Base-by-base conservation (phyloP, 2,888 invertebrate species). In the Eupithecia subfuscata region DNA sequence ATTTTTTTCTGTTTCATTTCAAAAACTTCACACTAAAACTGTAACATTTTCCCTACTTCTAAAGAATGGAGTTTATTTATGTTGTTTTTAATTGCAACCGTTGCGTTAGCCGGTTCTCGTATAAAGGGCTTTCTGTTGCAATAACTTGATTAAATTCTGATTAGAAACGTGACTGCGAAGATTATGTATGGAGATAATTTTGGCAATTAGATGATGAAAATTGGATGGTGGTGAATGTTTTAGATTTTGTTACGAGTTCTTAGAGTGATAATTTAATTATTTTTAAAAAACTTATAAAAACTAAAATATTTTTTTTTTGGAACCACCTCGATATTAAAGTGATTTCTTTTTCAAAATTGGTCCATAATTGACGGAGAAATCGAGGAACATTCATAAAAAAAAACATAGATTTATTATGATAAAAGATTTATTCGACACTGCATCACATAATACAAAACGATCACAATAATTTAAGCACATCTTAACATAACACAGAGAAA, bases 101-200 rank as follows among this genome's bases (percentile, higher is more conserved):
- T 67, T 69, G 70, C 56, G 43, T 69, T 70, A 40, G 69, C 73
- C 64, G 71, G 73, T 71, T 71, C 43, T 60, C 43, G 64, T 45
- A 18, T 63, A 76, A 70, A 77, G 77, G 77, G 77, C 77, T 74
- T 74, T 74, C 65, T 74, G 74, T 74, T 60, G 76, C 73, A 71
- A 71, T 18, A 56, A 34, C 11, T 70, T 65, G 69, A 77, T 77
- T 77, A 74, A 76, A 34, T 71, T 68, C 70, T 71, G 63, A 74
- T 74, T 74, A 69, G 74, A 72, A 74, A 77, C 71, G 72, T 77
- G 69, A 52, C 56, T 74, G 71, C 64, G 43, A 30, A 74, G 74
- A 77, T 72, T 73, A 69, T 22, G 3, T 72, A 40, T 34, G 12
- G 18, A 70, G 70, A 70, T 71, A 43, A 45, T 68, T 68, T 68